Percentiles rank a stretch among this genome's conserved stretches.
These are phyloP conservation scores for Acromyrmex charruanus DNA, from an alignment of 1,140 invertebrate genomes.

Conservation along the genomic window DNA sequence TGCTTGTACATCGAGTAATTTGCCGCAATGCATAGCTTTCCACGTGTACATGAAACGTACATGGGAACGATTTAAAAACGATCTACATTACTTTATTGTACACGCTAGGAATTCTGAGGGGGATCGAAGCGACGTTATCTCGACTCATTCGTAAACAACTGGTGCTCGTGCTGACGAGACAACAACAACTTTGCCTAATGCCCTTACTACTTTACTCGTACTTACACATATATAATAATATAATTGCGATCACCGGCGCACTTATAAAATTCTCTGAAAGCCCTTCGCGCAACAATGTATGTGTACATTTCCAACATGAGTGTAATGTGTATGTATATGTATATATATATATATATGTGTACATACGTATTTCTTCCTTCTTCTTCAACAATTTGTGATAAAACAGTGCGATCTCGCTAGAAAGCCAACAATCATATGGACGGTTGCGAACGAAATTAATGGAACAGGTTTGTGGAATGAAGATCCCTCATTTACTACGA, in stretches of 20 bases:
- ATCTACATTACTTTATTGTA: conserved; percentile 42
- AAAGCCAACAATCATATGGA: conserved; percentile 80
- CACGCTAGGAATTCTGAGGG: conserved; percentile 20
- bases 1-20: conserved; percentile 8
- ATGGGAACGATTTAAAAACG: conserved; percentile 42
- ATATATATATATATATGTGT: neutral
- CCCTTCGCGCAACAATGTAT: conserved; percentile 64
- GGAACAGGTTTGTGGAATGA: conserved; percentile 50
- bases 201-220: conserved; percentile 25
- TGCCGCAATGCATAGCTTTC: neutral
- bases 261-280: conserved; percentile 77
- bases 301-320: conserved; percentile 10
- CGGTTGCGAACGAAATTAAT: conserved; percentile 70
- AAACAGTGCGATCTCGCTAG: conserved; percentile 73
- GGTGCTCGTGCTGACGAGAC: conserved; percentile 51
- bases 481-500: conserved; percentile 25
- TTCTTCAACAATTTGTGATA: conserved; percentile 70
- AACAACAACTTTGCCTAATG: conserved; percentile 54
- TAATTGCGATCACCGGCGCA: conserved; percentile 46
- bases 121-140: conserved; percentile 54
- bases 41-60: conserved; percentile 29
- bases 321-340: conserved; percentile 37
- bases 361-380: neutral
- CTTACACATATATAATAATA: conserved; percentile 55
- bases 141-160: conserved; percentile 33